Evolutionary conservation across 2,888 invertebrate genomes (phyloP).

Genomic region (Chaetoderma sp.): DNA sequence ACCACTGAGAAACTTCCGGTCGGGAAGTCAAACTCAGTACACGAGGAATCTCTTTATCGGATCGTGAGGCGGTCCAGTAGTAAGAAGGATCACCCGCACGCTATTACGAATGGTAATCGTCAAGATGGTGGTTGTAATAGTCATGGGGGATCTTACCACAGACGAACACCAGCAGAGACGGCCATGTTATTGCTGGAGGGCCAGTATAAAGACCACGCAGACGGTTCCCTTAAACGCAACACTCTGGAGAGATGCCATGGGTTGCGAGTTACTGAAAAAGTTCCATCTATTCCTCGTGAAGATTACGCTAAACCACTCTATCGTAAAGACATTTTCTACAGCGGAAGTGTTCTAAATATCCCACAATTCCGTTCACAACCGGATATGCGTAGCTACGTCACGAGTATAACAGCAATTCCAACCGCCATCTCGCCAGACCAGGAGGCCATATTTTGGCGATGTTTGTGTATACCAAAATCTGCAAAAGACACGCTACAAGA

Average conservation of each 20-base stretch:
- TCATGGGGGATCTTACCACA: background rate
- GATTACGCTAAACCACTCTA: slow-evolving; percentile 81
- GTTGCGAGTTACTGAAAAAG: background rate
- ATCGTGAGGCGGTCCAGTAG: background rate
- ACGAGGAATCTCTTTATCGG: no score
- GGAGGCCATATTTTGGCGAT: slow-evolving; percentile 39
- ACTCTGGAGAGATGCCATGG: background rate
- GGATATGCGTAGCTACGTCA: slow-evolving; percentile 88
- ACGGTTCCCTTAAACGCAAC: background rate
- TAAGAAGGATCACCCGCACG: background rate
- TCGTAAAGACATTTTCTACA: slow-evolving; percentile 97
- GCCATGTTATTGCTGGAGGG: background rate
- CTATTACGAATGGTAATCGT: background rate
- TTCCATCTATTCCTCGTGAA: slow-evolving; percentile 38
- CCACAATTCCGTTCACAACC: slow-evolving; percentile 88
- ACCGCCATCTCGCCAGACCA: slow-evolving; percentile 44
- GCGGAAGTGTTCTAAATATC: slow-evolving; percentile 92
- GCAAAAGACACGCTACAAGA: slow-evolving; percentile 75
- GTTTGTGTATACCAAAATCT: slow-evolving; percentile 64
- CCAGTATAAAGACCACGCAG: background rate
- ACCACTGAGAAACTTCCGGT: background rate
- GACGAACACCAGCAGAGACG: background rate
- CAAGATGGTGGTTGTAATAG: background rate
- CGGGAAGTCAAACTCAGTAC: no score
- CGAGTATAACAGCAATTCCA: slow-evolving; percentile 90